Evolutionary conservation across 2,797 vertebrate species (phyloP).

Genomic region (Myiotriccus ornatus): DNA sequence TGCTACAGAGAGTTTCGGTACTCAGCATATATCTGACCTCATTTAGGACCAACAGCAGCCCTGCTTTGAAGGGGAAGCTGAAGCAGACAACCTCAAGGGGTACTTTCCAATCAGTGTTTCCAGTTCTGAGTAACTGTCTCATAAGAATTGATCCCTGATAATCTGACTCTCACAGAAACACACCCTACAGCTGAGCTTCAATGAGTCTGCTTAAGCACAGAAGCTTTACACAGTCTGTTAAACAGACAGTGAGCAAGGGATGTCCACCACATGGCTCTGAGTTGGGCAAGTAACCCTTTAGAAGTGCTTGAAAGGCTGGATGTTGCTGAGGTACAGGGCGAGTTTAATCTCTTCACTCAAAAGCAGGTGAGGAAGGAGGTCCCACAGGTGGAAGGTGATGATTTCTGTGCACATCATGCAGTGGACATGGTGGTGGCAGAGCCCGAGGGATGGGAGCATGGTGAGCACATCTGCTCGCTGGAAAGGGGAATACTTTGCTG

Average conservation of each 20-base stretch:
- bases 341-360: not conserved
- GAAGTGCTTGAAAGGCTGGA: not conserved
- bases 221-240: not conserved
- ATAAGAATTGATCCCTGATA: not conserved
- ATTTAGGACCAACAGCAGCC: not conserved
- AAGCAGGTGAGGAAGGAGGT: not conserved
- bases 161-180: not conserved
- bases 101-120: not conserved
- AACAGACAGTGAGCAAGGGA: not conserved
- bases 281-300: not conserved
- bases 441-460: not conserved
- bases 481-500: not conserved
- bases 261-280: not conserved
- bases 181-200: not conserved
- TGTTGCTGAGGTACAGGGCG: not conserved
- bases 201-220: not conserved
- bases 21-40: not conserved
- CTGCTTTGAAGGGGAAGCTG: not conserved
- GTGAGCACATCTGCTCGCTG: fast-evolving
- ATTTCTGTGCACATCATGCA: not conserved
- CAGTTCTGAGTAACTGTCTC: not conserved
- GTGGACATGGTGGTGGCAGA: fast-evolving
- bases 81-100: not conserved
- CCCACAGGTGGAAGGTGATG: not conserved
- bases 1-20: not conserved